Conservation (phyloP, 2,797 vertebrate species). For the Lepus townsendii region DNA sequence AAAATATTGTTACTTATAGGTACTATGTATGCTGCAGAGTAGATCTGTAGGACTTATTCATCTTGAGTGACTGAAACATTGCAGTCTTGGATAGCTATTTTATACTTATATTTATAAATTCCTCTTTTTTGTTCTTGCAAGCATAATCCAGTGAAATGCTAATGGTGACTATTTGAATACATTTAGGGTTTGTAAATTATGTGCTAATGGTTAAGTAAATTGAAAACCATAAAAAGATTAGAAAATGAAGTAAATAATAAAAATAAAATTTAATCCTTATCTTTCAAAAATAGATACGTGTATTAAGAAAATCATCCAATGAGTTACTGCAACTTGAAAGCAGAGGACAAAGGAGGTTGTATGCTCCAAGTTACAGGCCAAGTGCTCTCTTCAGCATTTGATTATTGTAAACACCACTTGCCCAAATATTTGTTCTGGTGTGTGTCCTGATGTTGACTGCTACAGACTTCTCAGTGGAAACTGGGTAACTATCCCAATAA, state of each 20-base stretch:
- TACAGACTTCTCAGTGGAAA: not conserved
- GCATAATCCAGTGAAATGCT: not conserved
- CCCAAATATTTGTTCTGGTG: not conserved
- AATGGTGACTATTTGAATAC: not conserved
- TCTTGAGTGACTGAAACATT: not conserved
- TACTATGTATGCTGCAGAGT: too few species aligned
- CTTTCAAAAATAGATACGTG: conserved; percentile 11
- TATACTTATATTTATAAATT: conserved; percentile 1
- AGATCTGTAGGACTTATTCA: not conserved
- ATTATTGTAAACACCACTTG: not conserved
- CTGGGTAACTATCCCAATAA: not conserved
- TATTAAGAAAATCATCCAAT: conserved; percentile 26
- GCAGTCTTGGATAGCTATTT: not conserved
- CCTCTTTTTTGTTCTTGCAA: not conserved
- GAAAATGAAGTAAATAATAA: not conserved
- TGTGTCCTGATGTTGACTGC: not conserved
- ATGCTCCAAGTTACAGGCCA: not conserved
- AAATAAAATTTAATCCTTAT: not conserved
- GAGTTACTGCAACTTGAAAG: conserved; percentile 20
- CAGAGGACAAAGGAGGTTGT: conserved; percentile 17
- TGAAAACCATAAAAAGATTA: conserved; percentile 2
- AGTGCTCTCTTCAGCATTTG: not conserved
- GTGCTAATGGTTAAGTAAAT: not conserved
- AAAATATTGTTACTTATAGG: not conserved
- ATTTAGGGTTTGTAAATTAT: conserved; percentile 5